Evolutionary conservation across 2,797 vertebrate species (phyloP), one percentile per base, ranked within the genome.

Genomic region (Calcarius lapponicus): DNA sequence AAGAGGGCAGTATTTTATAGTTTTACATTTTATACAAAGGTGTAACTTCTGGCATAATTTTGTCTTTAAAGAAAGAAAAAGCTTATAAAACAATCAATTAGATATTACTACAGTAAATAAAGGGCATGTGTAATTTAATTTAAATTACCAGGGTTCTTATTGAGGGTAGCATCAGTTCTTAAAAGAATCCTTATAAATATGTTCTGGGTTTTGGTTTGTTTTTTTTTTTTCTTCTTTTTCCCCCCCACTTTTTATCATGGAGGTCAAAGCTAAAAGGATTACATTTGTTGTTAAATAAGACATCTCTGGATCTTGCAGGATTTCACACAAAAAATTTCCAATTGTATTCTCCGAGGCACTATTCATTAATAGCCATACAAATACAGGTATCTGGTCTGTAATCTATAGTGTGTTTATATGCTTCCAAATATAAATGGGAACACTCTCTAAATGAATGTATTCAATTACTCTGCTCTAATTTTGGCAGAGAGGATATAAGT

Each of bases 1-100:
- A 88, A 96, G 94, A 92, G 91, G 95, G 94, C 91, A 93, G 81
- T 95, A 54, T 90, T 82, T 40, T 57, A 72, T 17, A 69, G 40
- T 2, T 67, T 58, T 69, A 8, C 6, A 5, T 79, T 62, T 74
- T 31, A 22, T 31, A 31, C 9, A 19, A 42, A 70, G 40, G 6
- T 20, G 10, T 12, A 29, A 25, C 28, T 73, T 50, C 1, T 16
- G 13, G 6, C 17, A 18, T 67, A 67, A 38, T 80, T 86, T 42
- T 69, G 22, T 45, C 14, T 80, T 56, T 9, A 57, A 36, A 36
- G 51, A 36, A 25, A 17, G n/a, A 57, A 57, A 13, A 29, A 1
- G 7, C 29, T 75, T 92, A 40, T 32, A 66, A 84, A 80, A 17
- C 58, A 80, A 21, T 62, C 26, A 24, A 24, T 56, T 36, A 53